Conservation (phyloP, 2,113 vertebrate genomes). For the Petrocephalus zakoni region DNA sequence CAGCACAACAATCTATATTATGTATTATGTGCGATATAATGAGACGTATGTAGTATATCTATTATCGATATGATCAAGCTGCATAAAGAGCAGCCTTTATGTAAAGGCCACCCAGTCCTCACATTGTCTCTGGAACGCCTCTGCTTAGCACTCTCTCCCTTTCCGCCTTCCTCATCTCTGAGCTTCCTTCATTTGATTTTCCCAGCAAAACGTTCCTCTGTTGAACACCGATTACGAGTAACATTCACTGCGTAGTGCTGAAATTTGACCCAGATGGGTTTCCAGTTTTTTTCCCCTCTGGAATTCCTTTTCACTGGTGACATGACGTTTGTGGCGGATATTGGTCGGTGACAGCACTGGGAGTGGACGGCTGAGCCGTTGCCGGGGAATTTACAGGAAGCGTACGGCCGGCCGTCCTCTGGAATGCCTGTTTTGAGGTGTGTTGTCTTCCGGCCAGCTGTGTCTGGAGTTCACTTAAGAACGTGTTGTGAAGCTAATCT, state of each 20-base stretch:
- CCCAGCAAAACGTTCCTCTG: not conserved
- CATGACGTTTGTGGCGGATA: not conserved
- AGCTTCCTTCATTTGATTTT: not conserved
- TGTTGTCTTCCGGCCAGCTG: not conserved
- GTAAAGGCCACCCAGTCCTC: not conserved
- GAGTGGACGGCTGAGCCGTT: not conserved
- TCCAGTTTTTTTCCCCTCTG: not conserved
- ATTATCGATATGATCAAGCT: not conserved
- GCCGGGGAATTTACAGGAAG: constrained; percentile 3
- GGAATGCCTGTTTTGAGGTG: not conserved
- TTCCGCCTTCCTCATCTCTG: not conserved
- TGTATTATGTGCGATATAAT: not conserved
- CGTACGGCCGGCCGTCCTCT: not conserved
- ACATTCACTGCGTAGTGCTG: not conserved
- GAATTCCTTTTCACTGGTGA: not conserved
- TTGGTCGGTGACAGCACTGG: not conserved
- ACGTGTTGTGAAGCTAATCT: not conserved
- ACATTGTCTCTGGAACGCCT: not conserved
- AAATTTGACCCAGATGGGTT: constrained; percentile 12
- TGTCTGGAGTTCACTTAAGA: not conserved
- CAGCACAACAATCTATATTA: not conserved
- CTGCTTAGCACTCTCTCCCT: not conserved
- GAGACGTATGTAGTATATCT: not conserved
- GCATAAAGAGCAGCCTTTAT: not conserved
- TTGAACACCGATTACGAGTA: not conserved